Evolutionary conservation across 30 jellyfish, hydroid and myxozoan species (phyloP), one percentile per base, ranked within the genome.

Genomic region (Aurelia sp.): DNA sequence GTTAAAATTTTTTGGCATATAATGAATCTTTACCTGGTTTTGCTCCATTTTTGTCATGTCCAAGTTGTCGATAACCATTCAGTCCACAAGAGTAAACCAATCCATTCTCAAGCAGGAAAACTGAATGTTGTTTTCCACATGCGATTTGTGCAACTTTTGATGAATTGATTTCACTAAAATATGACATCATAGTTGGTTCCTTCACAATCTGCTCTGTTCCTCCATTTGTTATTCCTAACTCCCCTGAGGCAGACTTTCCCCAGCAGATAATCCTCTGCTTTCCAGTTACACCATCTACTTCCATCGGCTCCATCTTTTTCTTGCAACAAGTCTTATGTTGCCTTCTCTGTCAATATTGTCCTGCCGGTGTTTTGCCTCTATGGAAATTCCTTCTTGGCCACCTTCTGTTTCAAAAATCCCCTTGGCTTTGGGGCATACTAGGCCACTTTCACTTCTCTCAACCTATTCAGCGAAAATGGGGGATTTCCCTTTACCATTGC

Each of bases 51-150:
- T 62, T 61, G 19, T 57, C 74, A 33, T 55, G 83, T 13, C 55
- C 55, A 71, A 88, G 95, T 67, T 92, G 97, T 22, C 82, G 90
- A 15, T 55, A 38, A 51, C 88, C 90, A 64, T 92, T 81, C 31
- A 84, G 55, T 18, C 98, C 97, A 81, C 95, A 88, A 6, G 98
- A 72, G 64, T 86, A 92, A n/a, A 87, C 96, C 53, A 63, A 33
- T 27, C 97, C 97, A 69, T 76, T 61, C 38, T 63, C 81, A 47
- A 87, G 81, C 61, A 90, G 17, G 60, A 86, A 44, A 21, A 92
- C 86, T 3, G 97, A 67, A 75, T 92, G 98, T 19, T 87, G 86
- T 80, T 84, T 72, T 27, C 98, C 97, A 63, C 90, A 80, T 6
- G 96, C 80, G 6, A 92, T 80, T 24, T 87, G 73, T 11, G 52